Base-by-base conservation (phyloP, 2,888 invertebrate genomes). In the Dasysyrphus tricinctus region DNA sequence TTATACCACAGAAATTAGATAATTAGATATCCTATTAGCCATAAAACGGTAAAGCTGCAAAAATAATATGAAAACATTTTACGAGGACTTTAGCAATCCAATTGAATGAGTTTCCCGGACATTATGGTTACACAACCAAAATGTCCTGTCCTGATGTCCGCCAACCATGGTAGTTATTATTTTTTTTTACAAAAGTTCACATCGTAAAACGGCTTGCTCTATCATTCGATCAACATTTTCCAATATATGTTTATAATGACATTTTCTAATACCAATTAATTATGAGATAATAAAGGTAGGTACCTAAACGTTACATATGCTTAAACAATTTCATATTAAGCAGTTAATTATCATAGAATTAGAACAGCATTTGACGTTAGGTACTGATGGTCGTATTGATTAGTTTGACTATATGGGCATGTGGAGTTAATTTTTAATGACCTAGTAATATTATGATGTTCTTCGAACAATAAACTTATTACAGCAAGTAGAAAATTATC, bases 211-310 rank as follows among this genome's bases (percentile, higher is more conserved):
- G n/a, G 5, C 39, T 24, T 8, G 3, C n/a, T 0, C 34, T 73
- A 73, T 73, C 73, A 59, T 67, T 76, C 67, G 61, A 77, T 80
- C 80, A 73, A 80, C 61, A 85, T 85, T 73, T 80, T 42, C 65
- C 57, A 34, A 72, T 65, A 75, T 78, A 86, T 3, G 3, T 24
- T 2, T 24, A 24, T 24, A 24, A 81, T 81, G 78, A 74, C 77
- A 78, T 78, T 80, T 86, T 78, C 85, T 86, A 86, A 82, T 74
- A 78, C 63, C 85, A 82, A 86, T 86, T 81, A 86, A 82, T 86
- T 74, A 86, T 82, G 70, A 74, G 81, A 86, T 82, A 86, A 69
- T 49, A 56, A 80, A 42, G 14, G 61, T 39, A 24, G 44, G 61
- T 39, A 32, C 12, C 12, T n/a, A n/a, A n/a, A n/a, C n/a, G n/a